Evolutionary conservation across 2,888 invertebrate genomes (phyloP).

Genomic region (Allygus modestus): DNA sequence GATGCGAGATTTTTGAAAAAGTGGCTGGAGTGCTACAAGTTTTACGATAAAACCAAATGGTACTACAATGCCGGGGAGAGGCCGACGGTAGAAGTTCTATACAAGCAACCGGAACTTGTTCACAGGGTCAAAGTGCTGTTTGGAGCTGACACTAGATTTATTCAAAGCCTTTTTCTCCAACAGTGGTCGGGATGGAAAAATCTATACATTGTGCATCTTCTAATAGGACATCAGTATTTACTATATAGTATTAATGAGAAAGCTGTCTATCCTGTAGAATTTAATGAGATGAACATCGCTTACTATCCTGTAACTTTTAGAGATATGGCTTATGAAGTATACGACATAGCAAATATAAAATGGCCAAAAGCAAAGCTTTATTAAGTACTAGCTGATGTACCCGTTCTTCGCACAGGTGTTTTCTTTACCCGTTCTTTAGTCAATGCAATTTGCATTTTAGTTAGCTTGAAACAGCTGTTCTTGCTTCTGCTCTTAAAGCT

Average conservation of each 20-base stretch:
- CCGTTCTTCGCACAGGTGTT: no score
- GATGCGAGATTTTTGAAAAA: slow-evolving; percentile 70
- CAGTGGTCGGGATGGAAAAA: slow-evolving; percentile 60
- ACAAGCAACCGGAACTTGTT: slow-evolving; percentile 72
- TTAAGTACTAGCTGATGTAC: no score
- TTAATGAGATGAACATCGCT: slow-evolving; percentile 61
- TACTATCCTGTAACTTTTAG: slow-evolving; percentile 60
- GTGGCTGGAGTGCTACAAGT: not conserved
- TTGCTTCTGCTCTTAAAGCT: no score
- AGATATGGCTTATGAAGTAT: slow-evolving; percentile 65
- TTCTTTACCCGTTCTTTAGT: no score
- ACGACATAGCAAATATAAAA: not conserved
- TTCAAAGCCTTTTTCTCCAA: slow-evolving; percentile 4
- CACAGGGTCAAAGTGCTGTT: slow-evolving; percentile 72
- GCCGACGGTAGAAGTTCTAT: slow-evolving; percentile 73
- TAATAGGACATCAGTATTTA: not conserved
- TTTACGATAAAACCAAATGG: slow-evolving; percentile 71
- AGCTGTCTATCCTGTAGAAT: slow-evolving; percentile 63
- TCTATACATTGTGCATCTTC: slow-evolving; percentile 24
- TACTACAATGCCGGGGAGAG: slow-evolving; percentile 74
- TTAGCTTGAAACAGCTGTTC: no score
- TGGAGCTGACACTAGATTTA: slow-evolving; percentile 71
- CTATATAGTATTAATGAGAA: not conserved
- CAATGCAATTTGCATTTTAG: no score
- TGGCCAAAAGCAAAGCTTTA: not conserved